Evolutionary conservation across 1,140 invertebrate species (phyloP), one percentile per base, ranked within the genome.

Genomic region (Magallana gigas): DNA sequence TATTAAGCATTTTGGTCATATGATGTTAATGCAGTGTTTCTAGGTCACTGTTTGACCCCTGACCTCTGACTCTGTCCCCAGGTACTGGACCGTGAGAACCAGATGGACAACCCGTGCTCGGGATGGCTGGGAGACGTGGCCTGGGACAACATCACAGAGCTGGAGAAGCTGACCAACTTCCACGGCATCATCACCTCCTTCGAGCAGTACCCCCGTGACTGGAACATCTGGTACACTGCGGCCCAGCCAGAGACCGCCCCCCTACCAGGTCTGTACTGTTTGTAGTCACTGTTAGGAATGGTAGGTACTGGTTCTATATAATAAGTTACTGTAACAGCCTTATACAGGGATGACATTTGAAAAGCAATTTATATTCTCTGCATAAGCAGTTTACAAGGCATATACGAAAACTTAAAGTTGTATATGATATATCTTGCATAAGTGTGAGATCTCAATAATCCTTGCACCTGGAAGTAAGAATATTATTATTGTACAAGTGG

Each of bases 101-200:
- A 98, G 94, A 96, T 96, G 60, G 97, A 97, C 64, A 98, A 98
- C 92, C 97, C 97, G 9, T 97, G 96, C 92, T 90, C 96, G 56
- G 95, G 95, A 83, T 98, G 98, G 98, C 93, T 98, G 76, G 96
- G 88, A 36, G 97, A 97, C 88, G 95, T 96, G 80, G 96, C 96
- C 82, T 98, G 97, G 97, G 97, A 98, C 94, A 98, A 98, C 93
- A 96, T 98, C 80, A 97, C 97, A 0, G 97, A 98, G 92, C 93
- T 98, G 87, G 97, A 98, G 92, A 98, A 98, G 95, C 89, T 98
- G 23, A 95, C 96, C 9, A 97, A 97, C 88, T 98, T 98, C 95
- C 96, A 97, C 92, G 97, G 97, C 2, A 95, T 98, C 56, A 96
- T 96, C 11, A 96, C 96, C 83, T 96, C 96, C 1, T 98, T 98